Evolutionary conservation across 92 coral and sea anemone genomes (phyloP).

Genomic region (Actinostola sp.): DNA sequence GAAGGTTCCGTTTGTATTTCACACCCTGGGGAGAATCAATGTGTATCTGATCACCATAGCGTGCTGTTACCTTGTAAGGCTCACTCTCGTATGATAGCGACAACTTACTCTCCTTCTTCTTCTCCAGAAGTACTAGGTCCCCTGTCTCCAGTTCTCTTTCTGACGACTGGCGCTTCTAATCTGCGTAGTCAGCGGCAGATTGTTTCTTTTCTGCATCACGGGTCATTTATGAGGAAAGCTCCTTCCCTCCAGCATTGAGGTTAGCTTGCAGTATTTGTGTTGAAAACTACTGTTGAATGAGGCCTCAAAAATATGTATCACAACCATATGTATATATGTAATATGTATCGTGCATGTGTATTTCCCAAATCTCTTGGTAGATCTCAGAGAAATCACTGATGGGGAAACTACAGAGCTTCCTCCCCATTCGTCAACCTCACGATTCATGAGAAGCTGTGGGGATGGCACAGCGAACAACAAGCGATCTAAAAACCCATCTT

Average conservation of each 20-base stretch:
- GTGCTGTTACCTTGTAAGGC: slow-evolving; percentile 44
- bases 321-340: no score
- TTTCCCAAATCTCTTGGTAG: slow-evolving; percentile 8
- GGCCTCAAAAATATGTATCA: no score
- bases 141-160: slow-evolving; percentile 25
- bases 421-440: slow-evolving; percentile 21
- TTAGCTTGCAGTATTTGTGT: no score
- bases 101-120: slow-evolving; percentile 49
- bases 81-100: slow-evolving; percentile 45
- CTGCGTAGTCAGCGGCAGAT: slow-evolving; percentile 25
- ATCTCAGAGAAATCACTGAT: slow-evolving; percentile 6
- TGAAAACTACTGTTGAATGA: no score
- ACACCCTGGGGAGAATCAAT: slow-evolving; percentile 38
- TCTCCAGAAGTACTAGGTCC: slow-evolving; percentile 29
- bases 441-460: slow-evolving; percentile 5
- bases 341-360: slow-evolving; percentile 7
- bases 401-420: neutral
- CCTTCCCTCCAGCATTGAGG: no score
- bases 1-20: slow-evolving; percentile 40
- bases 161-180: slow-evolving; percentile 17
- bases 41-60: slow-evolving; percentile 43
- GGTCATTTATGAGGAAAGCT: no score
- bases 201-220: slow-evolving; percentile 44
- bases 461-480: slow-evolving; percentile 15
- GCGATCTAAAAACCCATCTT: slow-evolving; percentile 18